A percentile compares a stretch with the other conserved stretches of the same genome.
These are phyloP conservation scores for Ganaspis sp. DNA, from an alignment of 1,140 invertebrate genomes.

Conservation along the genomic window DNA sequence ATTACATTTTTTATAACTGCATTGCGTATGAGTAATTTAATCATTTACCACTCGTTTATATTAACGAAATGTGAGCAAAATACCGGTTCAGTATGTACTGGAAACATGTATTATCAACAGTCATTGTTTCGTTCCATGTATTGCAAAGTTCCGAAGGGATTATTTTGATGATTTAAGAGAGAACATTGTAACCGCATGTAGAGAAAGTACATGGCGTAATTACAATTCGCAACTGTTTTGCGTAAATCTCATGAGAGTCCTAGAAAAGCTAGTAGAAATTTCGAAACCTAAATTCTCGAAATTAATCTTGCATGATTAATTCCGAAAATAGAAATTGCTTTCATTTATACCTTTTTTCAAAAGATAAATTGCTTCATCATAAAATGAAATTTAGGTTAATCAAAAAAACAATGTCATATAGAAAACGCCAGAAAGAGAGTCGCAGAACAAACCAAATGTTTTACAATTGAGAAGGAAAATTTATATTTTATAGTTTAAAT, in stretches of 20 bases:
- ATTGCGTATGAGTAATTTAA: not conserved
- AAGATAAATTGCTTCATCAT: too few species aligned
- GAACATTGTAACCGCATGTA: not conserved
- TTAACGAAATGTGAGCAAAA: not conserved
- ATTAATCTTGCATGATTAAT: not conserved
- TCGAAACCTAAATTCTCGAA: not conserved
- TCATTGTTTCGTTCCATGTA: not conserved
- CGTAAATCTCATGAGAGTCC: not conserved
- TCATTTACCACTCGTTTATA: not conserved
- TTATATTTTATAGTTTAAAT: too few species aligned
- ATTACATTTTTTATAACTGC: not conserved
- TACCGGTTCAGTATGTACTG: not conserved
- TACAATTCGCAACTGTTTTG: not conserved
- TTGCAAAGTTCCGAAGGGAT: not conserved
- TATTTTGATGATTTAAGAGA: not conserved
- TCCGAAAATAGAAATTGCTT: too few species aligned
- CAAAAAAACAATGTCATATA: too few species aligned
- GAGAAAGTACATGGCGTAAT: slow-evolving; percentile 6
- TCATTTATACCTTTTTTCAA: too few species aligned
- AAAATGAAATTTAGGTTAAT: too few species aligned
- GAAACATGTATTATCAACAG: not conserved
- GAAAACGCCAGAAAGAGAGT: too few species aligned
- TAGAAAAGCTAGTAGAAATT: not conserved
- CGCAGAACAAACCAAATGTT: too few species aligned
- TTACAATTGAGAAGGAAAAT: too few species aligned